phyloP scores from a whole-genome alignment of 1,140 invertebrate genomes.

The Apocrypta bakeri region DNA sequence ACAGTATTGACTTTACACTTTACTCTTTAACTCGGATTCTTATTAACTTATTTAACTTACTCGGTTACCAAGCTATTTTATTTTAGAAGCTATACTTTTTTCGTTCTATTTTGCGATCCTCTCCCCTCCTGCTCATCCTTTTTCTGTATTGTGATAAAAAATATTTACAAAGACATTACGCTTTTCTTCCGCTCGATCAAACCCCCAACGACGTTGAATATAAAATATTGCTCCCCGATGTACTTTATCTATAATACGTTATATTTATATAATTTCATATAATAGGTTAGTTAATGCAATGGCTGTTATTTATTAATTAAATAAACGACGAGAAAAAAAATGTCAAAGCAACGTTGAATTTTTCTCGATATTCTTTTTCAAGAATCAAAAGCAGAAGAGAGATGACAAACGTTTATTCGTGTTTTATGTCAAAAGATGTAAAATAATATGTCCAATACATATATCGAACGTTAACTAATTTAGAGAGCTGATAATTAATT shows the following conservation, averaged over 20 bases:
- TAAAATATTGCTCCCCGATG: background rate
- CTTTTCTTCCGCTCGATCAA: too few species aligned
- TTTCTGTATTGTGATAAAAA: background rate
- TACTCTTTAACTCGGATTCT: constrained; percentile 17
- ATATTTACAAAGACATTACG: background rate
- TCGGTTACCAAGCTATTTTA: constrained; percentile 40
- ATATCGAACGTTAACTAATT: constrained; percentile 16
- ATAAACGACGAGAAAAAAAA: background rate
- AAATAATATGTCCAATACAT: constrained; percentile 31
- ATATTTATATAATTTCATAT: background rate
- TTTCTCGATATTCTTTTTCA: background rate
- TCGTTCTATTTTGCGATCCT: background rate
- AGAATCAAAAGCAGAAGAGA: constrained; percentile 1
- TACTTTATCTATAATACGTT: background rate
- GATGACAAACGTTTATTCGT: constrained; percentile 20
- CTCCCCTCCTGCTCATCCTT: background rate
- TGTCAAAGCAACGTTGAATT: background rate
- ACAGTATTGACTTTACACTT: constrained; percentile 42
- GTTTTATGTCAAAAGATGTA: constrained; percentile 40
- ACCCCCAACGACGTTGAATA: background rate
- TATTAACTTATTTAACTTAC: constrained; percentile 33
- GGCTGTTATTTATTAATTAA: constrained; percentile 10
- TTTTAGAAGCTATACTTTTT: constrained; percentile 17
- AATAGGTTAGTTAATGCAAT: background rate
- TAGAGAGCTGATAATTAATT: constrained; percentile 27